Conservation (phyloP, 2,797 vertebrate genomes). For the Anabas testudineus region DNA sequence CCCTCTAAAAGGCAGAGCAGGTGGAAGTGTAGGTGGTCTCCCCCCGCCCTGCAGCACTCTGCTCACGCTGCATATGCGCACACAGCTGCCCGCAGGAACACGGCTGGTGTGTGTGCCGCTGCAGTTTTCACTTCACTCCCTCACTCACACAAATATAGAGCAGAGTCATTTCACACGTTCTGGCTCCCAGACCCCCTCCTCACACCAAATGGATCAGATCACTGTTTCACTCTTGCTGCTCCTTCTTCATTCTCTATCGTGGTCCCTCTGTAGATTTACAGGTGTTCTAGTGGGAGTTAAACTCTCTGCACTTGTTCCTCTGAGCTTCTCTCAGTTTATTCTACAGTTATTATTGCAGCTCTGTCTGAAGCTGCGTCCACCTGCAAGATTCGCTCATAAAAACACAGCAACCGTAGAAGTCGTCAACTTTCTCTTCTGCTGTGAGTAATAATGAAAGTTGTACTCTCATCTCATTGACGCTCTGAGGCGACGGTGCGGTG, state of each 20-base stretch:
- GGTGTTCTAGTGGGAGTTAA: slow-evolving; percentile 16
- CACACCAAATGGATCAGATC: slow-evolving; percentile 17
- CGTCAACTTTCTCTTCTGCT: slow-evolving; percentile 56
- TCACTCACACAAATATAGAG: slow-evolving; percentile 8
- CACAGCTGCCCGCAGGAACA: slow-evolving; percentile 32
- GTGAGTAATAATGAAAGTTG: slow-evolving; percentile 65
- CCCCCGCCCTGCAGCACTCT: slow-evolving; percentile 71
- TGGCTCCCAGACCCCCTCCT: slow-evolving; percentile 10
- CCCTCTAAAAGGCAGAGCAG: slow-evolving; percentile 78
- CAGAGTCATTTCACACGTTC: slow-evolving; percentile 2
- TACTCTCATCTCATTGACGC: slow-evolving; percentile 55
- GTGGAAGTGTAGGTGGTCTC: slow-evolving; percentile 83
- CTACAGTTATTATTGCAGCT: not conserved
- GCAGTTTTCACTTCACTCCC: slow-evolving; percentile 42
- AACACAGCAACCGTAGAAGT: slow-evolving; percentile 28
- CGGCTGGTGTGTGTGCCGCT: slow-evolving; percentile 36
- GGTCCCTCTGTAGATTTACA: slow-evolving; percentile 2
- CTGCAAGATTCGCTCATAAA: not conserved
- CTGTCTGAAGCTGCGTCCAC: not conserved
- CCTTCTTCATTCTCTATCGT: not conserved
- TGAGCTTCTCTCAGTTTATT: slow-evolving; percentile 8
- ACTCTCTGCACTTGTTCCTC: slow-evolving; percentile 1
- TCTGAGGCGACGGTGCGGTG: slow-evolving; percentile 44
- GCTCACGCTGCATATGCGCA: slow-evolving; percentile 60
- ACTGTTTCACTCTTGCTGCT: no score